phyloP scores from a whole-genome alignment of 2,113 vertebrate genomes.

The Anoura caudifer region DNA sequence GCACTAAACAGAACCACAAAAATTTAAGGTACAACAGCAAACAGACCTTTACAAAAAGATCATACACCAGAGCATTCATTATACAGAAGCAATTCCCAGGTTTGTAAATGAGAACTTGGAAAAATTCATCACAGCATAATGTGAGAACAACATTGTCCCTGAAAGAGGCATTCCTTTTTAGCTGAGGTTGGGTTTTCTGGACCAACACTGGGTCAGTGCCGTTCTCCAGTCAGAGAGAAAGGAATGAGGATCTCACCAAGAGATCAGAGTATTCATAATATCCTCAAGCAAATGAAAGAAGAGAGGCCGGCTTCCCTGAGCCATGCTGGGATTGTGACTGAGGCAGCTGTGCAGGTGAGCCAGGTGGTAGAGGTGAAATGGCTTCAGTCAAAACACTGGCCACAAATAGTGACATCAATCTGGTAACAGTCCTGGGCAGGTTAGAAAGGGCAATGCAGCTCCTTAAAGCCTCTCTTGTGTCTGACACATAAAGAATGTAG shows the following conservation, averaged over 20 bases:
- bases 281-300: background rate
- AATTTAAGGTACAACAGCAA: background rate
- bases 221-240: background rate
- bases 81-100: background rate
- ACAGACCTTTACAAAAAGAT: background rate
- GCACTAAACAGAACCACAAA: background rate
- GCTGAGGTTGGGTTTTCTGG: background rate
- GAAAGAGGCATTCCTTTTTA: background rate
- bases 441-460: background rate
- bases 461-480: background rate
- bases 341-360: fast-evolving
- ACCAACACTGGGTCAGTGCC: background rate
- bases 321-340: background rate
- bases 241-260: background rate
- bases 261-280: background rate
- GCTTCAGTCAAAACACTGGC: background rate
- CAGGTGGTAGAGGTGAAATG: background rate
- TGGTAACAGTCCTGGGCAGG: background rate
- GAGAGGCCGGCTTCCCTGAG: background rate
- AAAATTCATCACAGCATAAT: background rate
- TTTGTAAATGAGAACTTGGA: background rate
- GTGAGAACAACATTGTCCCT: background rate
- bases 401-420: no score
- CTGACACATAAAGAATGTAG: background rate
- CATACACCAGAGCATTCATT: background rate